Base-by-base conservation (phyloP, 2,888 invertebrate species). In the Drosophila vallismaia region DNA sequence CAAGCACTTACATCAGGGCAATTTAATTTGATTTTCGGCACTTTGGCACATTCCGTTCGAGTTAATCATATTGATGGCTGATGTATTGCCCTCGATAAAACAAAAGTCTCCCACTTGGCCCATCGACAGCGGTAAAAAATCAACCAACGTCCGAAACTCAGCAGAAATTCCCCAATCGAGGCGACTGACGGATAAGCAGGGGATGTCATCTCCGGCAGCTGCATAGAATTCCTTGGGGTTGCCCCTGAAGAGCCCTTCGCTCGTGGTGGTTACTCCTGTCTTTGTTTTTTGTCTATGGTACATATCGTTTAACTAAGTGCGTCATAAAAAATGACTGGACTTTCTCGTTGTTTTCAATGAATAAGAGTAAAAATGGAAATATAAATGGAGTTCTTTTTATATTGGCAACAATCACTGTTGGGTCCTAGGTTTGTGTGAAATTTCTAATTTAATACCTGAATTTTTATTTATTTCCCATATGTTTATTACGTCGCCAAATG, bases 1-100 rank as follows among this genome's bases (percentile, higher is more conserved):
- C 84, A 80, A 89, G 86, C 90, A 89, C 86, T 89, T 86, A 88
- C 80, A 89, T 91, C 91, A 89, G 80, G 79, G 77, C 84, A 77
- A 89, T 88, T 89, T 89, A 90, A 90, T 89, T 89, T 88, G 87
- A 88, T 90, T 89, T 89, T 77, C 78, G 80, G 76, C 79, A 77
- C 88, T 89, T 84, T 74, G 88, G 80, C 82, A 77, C 81, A 86
- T 75, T 77, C 73, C 74, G 60, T 66, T 75, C 73, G 76, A 85
- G 85, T 80, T 87, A 88, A 88, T 88, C 85, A 86, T 81, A 72
- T 88, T 86, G 85, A 83, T 86, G 86, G 76, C 78, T 85, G 82
- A 83, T 84, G 84, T 83, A 86, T 83, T 72, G 77, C 66, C 56
- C 45, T 46, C 79, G 87, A 86, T 85, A 86, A 84, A 84, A 86